Evolutionary conservation across 2,888 invertebrate species (phyloP), one percentile per base, ranked within the genome.

Genomic region (Eurytoma adleriae): DNA sequence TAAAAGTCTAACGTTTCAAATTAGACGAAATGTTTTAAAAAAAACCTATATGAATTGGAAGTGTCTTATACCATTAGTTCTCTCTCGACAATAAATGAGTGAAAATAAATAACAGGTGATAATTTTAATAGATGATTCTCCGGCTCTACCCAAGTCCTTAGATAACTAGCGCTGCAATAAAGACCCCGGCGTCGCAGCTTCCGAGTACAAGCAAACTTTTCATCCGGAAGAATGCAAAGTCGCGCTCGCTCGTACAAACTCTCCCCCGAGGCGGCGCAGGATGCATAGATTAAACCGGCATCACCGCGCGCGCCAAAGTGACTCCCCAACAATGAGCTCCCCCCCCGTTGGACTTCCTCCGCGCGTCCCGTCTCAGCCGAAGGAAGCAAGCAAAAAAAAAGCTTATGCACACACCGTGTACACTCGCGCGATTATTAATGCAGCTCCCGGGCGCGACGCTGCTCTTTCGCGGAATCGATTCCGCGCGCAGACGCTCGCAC

Each of bases 391-490:
- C 16, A 54, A 20, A 20, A 54, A 40, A 40, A 40, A 40, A 0
- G 40, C 40, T n/a, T n/a, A n/a, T n/a, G n/a, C 48, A 48, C 59
- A 20, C 52, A 48, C 20, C 14, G 56, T 30, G 27, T 50, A 52
- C 13, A 16, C 59, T 30, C 30, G 48, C 18, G 24, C 59, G 68
- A 27, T 66, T 80, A 77, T 77, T 77, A 77, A 77, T 80, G 75
- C 73, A 71, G 61, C 67, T 64, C 57, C 61, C 71, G 61, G 27
- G 69, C 56, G 72, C 72, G 40, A 56, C 62, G 70, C 57, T 18
- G 30, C 52, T n/a, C 52, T 40, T 79, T 81, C 80, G 73, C 77
- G 76, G 80, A 82, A 82, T 83, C 82, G 83, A 85, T 81, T 80
- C 78, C 80, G 18, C 16, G 67, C 40, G 59, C 68, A 62, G 48